These are phyloP conservation scores for Phytoseiulus persimilis DNA, from an alignment of 2,888 invertebrate species.

Conservation along the genomic window DNA sequence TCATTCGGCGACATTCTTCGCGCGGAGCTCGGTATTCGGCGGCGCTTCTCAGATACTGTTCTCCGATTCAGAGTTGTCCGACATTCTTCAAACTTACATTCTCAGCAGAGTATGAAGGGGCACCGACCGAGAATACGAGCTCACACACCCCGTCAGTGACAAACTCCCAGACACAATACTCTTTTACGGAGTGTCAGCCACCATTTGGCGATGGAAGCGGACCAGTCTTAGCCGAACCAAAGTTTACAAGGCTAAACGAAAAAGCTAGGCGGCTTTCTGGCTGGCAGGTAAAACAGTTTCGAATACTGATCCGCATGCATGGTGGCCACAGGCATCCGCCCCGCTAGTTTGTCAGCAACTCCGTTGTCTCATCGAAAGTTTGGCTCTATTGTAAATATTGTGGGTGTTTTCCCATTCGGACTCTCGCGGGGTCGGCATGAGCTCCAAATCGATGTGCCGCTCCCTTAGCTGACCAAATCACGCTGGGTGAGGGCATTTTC, in stretches of 20 bases:
- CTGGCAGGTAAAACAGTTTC: background rate
- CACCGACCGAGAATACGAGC: background rate
- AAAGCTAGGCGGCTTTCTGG: background rate
- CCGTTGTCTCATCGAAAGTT: too few relatives aligned
- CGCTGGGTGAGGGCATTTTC: too few relatives aligned
- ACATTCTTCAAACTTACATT: slow-evolving; percentile 5
- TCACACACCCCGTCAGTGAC: background rate
- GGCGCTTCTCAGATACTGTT: background rate
- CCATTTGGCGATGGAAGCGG: background rate
- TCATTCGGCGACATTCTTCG: background rate
- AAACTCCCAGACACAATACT: background rate
- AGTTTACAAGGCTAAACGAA: background rate
- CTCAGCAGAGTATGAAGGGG: background rate
- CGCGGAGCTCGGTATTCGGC: background rate
- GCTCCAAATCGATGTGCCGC: too few relatives aligned
- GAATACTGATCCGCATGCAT: background rate
- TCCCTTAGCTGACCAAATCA: too few relatives aligned
- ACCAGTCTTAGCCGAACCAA: background rate
- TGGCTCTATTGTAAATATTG: too few relatives aligned
- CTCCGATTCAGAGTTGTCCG: background rate
- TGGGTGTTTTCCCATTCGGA: too few relatives aligned
- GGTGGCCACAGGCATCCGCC: background rate
- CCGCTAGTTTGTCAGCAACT: background rate
- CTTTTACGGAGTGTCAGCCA: background rate
- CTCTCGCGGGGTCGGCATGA: too few relatives aligned